Percentiles rank a stretch among this genome's conserved stretches.
Conservation (phyloP, 2,113 vertebrate genomes). For the Caranx melampygus region DNA sequence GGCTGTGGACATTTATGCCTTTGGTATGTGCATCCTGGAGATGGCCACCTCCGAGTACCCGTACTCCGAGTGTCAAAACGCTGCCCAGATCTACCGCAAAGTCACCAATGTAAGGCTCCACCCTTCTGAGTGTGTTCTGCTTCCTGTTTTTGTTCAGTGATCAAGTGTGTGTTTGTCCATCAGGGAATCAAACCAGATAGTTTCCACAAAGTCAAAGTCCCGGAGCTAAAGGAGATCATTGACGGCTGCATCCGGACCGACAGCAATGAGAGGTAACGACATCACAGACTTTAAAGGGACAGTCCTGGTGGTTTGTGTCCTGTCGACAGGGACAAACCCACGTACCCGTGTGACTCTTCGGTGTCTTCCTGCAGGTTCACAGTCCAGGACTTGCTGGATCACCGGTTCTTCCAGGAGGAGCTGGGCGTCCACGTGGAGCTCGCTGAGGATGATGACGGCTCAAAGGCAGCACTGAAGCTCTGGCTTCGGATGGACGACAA, state of each 20-base stretch:
- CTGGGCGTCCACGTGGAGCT: slow-evolving; percentile 92
- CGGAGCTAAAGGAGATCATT: slow-evolving; percentile 92
- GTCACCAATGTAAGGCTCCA: slow-evolving; percentile 88
- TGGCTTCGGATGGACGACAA: slow-evolving; percentile 94
- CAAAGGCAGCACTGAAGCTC: slow-evolving; percentile 86
- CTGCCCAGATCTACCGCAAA: slow-evolving; percentile 94
- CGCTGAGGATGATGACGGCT: slow-evolving; percentile 91
- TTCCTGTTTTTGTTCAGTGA: not conserved
- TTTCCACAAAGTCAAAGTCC: slow-evolving; percentile 92
- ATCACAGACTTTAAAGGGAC: not conserved
- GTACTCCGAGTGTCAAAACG: slow-evolving; percentile 92
- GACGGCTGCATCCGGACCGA: slow-evolving; percentile 93
- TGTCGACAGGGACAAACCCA: no score
- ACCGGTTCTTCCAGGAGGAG: slow-evolving; percentile 94
- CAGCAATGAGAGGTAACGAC: slow-evolving; percentile 87
- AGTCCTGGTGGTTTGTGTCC: not conserved
- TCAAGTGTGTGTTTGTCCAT: slow-evolving; percentile 9
- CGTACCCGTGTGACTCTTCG: not conserved
- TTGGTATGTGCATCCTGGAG: slow-evolving; percentile 96
- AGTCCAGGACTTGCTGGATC: slow-evolving; percentile 94
- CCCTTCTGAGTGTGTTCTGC: not conserved
- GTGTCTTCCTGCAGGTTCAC: slow-evolving; percentile 86
- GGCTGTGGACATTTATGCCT: slow-evolving; percentile 92
- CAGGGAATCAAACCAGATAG: slow-evolving; percentile 94
- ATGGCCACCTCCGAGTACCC: slow-evolving; percentile 96